These are phyloP conservation scores for Porites australiensis DNA, from an alignment of 64 coral and sea anemone genomes.

Conservation along the genomic window DNA sequence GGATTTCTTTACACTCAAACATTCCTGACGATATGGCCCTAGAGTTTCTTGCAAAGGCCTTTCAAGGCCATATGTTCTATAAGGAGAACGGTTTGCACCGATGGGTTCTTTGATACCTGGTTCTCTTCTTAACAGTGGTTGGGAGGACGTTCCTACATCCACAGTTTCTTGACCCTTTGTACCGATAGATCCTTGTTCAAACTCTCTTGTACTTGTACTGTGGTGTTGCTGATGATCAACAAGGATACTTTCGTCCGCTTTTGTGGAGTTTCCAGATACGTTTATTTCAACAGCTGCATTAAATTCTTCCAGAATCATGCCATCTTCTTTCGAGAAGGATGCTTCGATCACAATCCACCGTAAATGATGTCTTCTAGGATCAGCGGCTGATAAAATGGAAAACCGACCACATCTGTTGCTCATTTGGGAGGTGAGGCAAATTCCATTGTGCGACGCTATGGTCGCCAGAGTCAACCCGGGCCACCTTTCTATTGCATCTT, in stretches of 20 bases:
- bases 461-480: neutral
- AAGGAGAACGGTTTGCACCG: neutral
- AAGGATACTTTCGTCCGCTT: too few species aligned
- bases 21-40: too few species aligned
- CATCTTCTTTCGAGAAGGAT: neutral
- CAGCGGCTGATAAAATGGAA: constrained; percentile 42
- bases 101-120: neutral
- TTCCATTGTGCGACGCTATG: neutral
- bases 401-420: constrained; percentile 2
- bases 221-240: neutral
- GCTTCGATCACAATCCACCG: constrained; percentile 51
- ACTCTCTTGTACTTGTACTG: too few species aligned
- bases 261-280: neutral
- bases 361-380: constrained; percentile 14
- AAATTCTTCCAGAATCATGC: neutral
- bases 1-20: too few species aligned
- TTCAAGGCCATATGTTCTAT: neutral
- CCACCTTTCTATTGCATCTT: constrained; percentile 16
- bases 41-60: neutral
- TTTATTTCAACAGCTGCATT: neutral
- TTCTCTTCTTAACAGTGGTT: neutral
- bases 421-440: constrained; percentile 16
- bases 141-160: neutral
- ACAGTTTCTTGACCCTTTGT: neutral
- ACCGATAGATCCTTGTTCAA: too few species aligned